Percentiles rank a stretch among this genome's conserved stretches.
phyloP scores from a whole-genome alignment of 2,888 invertebrate species.

The Napeogenes inachia region DNA sequence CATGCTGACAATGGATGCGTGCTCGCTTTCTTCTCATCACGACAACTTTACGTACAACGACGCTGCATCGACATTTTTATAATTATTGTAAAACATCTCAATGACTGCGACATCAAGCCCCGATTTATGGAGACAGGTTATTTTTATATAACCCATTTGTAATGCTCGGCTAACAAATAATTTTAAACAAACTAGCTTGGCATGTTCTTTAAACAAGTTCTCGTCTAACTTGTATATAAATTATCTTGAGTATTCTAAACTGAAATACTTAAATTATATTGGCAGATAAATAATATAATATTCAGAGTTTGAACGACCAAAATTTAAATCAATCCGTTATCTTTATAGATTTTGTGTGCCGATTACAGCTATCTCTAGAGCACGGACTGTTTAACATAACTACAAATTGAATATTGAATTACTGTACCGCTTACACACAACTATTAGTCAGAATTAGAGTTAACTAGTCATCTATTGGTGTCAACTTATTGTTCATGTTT shows the following conservation, averaged over 20 bases:
- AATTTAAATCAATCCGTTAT: slow-evolving; percentile 7
- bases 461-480: slow-evolving; percentile 43
- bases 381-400: slow-evolving; percentile 20
- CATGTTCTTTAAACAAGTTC: too few species aligned
- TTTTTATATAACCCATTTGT: slow-evolving; percentile 14
- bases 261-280: slow-evolving; percentile 5
- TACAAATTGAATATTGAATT: slow-evolving; percentile 32
- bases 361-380: slow-evolving; percentile 5
- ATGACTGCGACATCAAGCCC: slow-evolving; percentile 9
- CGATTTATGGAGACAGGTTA: slow-evolving; percentile 17
- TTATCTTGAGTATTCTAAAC: background rate
- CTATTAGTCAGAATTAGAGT: slow-evolving; percentile 37
- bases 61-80: slow-evolving; percentile 25
- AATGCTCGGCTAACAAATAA: background rate
- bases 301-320: background rate
- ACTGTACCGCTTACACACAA: slow-evolving; percentile 28
- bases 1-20: slow-evolving; percentile 48
- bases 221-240: background rate
- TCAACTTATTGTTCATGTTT: slow-evolving; percentile 41
- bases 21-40: slow-evolving; percentile 31
- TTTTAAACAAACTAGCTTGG: too few species aligned
- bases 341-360: slow-evolving; percentile 5
- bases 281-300: slow-evolving; percentile 3
- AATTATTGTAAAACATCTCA: slow-evolving; percentile 26
- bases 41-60: slow-evolving; percentile 13